A percentile compares a stretch with the other conserved stretches of the same genome.
phyloP scores from a whole-genome alignment of 2,888 invertebrate genomes.

The Odontothrips loti region DNA sequence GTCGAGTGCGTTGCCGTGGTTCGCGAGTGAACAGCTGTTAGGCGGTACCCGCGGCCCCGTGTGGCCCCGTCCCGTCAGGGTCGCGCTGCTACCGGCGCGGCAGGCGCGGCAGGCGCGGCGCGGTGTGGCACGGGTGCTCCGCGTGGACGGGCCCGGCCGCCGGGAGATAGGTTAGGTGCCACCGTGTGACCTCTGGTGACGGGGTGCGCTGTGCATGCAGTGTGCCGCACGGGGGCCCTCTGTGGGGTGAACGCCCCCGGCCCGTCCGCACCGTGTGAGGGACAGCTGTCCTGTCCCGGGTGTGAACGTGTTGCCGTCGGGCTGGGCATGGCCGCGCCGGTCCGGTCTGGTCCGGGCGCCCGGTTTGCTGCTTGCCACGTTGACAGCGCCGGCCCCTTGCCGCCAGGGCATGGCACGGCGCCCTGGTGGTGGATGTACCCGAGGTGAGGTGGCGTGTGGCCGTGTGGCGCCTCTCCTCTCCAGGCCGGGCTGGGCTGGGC shows the following conservation, averaged over 20 bases:
- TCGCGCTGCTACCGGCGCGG: slow-evolving; percentile 19
- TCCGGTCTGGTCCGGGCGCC: neutral
- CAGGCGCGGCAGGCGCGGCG: no score
- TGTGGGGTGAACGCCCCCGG: neutral
- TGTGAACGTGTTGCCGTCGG: no score
- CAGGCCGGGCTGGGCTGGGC: no score
- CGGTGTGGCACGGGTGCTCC: slow-evolving; percentile 29
- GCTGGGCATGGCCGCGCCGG: no score
- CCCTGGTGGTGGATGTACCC: neutral
- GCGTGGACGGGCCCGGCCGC: slow-evolving; percentile 15
- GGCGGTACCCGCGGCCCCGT: neutral
- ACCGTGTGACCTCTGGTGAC: slow-evolving; percentile 15
- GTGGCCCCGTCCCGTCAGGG: neutral
- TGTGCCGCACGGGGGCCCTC: neutral
- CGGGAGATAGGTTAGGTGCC: neutral
- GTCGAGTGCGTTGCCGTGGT: neutral
- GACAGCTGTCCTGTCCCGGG: no score
- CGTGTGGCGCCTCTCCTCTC: neutral
- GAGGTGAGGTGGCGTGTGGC: neutral
- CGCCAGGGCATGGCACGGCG: neutral
- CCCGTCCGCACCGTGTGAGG: neutral
- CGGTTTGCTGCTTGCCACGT: neutral
- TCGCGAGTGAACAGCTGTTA: neutral
- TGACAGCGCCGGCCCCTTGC: no score
- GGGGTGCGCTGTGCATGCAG: neutral